Base-by-base conservation (phyloP, 2,888 invertebrate species). In the Aphidoletes aphidimyza region DNA sequence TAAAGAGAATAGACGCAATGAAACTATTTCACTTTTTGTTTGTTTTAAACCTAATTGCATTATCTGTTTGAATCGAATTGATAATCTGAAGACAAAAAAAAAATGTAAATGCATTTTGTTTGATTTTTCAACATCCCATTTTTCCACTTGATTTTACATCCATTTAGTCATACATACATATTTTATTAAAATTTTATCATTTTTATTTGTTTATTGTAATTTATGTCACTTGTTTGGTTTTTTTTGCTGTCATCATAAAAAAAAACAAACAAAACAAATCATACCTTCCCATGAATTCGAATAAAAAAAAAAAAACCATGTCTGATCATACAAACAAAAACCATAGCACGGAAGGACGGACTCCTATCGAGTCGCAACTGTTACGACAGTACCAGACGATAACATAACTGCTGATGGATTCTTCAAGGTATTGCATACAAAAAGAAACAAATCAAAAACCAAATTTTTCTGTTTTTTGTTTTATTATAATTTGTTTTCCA, bases 281-380 rank as follows among this genome's bases (percentile, higher is more conserved):
- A 81, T 81, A 30, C 81, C 37, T 36, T 2, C 37, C 81, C 19
- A 11, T 37, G 22, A 81, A 81, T n/a, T 3, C n/a, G 26, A 81
- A 81, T 17, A n/a, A 39, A 78, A 83, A 5, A 22, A 26, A 26
- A 83, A 42, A 83, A 83, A 37, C 26, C 30, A 45, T 26, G 8
- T 42, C 26, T 26, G 6, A 45, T 45, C 26, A 26, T 30, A 45
- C 14, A 22, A 83, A 83, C 42, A 83, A 47, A 37, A 37, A 59
- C 93, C 93, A 89, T 94, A 96, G 96, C 96, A 96, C 94, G 96
- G 96, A 92, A 95, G 97, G 90, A 94, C 96, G 91, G 98, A 98
- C 93, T 98, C 98, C 91, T 98, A 98, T 93, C 95, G 98, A 91
- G 96, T 96, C 93, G 98, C 98, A 88, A 98, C 98, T 90, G 95